phyloP scores from a whole-genome alignment of 2,888 invertebrate genomes.

The Trimorus sp. region DNA sequence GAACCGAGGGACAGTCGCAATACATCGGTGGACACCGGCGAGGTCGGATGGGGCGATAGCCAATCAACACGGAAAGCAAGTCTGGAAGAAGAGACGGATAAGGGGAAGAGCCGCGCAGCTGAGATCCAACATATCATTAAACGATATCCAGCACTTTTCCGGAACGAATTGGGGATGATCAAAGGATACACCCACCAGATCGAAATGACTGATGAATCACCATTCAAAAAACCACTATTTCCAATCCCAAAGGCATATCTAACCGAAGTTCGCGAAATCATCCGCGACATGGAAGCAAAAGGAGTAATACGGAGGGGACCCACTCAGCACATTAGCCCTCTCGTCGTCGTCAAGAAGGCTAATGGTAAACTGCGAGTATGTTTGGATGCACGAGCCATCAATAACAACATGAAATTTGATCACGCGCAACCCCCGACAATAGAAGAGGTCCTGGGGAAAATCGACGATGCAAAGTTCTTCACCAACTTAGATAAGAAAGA shows the following conservation, averaged over 20 bases:
- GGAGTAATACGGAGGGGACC: not conserved
- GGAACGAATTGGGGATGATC: not conserved
- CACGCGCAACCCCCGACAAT: slow-evolving; percentile 9
- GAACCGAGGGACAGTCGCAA: not conserved
- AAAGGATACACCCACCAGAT: not conserved
- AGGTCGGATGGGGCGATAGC: too few relatives aligned
- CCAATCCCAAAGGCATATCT: not conserved
- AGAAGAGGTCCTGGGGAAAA: not conserved
- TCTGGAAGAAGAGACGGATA: too few relatives aligned
- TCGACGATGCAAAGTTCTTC: not conserved
- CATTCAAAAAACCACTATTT: slow-evolving; percentile 3
- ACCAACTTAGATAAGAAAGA: not conserved
- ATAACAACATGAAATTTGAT: not conserved
- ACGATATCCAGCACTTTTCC: not conserved
- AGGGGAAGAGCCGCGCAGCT: too few relatives aligned
- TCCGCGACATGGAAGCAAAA: not conserved
- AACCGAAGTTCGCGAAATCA: not conserved
- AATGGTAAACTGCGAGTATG: not conserved
- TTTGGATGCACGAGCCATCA: slow-evolving; percentile 1
- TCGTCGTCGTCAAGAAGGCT: not conserved
- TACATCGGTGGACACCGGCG: too few relatives aligned
- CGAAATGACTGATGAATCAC: not conserved
- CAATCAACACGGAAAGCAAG: too few relatives aligned
- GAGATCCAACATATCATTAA: not conserved
- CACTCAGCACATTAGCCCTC: not conserved